Percentiles rank a stretch among this genome's conserved stretches.
Conservation (phyloP, 2,888 invertebrate genomes). For the Troides aeacus region DNA sequence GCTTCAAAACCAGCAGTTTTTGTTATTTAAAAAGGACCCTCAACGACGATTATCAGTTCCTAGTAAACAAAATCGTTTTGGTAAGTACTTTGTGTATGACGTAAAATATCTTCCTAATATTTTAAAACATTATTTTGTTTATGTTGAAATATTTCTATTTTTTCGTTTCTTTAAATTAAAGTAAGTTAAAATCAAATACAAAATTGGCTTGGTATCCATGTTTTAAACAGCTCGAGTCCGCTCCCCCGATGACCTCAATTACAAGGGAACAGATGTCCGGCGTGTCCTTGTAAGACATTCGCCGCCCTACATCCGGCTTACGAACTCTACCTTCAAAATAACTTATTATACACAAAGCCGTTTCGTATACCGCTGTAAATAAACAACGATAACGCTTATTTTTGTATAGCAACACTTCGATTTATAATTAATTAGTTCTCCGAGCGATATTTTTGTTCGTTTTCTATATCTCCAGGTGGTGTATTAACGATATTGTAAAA, state of each 20-base stretch:
- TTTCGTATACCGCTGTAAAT: neutral
- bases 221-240: slow-evolving; percentile 27
- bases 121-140: no score
- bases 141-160: no score
- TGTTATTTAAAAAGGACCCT: no score
- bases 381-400: neutral
- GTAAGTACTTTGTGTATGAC: no score
- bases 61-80: no score
- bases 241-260: slow-evolving; percentile 47
- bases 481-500: neutral
- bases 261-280: slow-evolving; percentile 54
- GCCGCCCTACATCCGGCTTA: slow-evolving; percentile 58
- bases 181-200: neutral
- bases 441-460: neutral
- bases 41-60: no score
- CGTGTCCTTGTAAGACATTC: slow-evolving; percentile 56
- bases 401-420: neutral
- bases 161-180: neutral
- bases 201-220: neutral
- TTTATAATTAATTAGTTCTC: neutral
- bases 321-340: slow-evolving; percentile 32
- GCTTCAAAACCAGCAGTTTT: no score
- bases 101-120: no score
- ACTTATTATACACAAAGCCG: neutral
- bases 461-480: neutral